A percentile compares a stretch with the other conserved stretches of the same genome.
Evolutionary conservation across 2,797 vertebrate species (phyloP).

Genomic region (Argyrosomus regius): DNA sequence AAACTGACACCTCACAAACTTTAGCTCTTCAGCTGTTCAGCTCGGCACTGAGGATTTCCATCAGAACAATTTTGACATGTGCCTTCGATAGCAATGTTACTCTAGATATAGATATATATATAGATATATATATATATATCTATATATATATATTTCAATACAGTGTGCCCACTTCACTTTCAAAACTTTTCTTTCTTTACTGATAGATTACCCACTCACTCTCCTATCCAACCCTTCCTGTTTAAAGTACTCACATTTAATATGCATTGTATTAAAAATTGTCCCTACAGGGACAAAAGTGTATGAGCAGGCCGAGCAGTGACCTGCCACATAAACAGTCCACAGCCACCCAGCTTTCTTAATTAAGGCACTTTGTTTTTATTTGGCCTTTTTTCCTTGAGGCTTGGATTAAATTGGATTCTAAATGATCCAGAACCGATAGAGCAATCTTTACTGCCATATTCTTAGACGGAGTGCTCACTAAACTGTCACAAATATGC

Average conservation of each 20-base stretch:
- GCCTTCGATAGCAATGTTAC: background rate
- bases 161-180: background rate
- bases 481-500: slow-evolving; percentile 81
- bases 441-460: slow-evolving; percentile 83
- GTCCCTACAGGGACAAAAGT: slow-evolving; percentile 37
- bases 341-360: slow-evolving; percentile 75
- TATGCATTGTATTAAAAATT: slow-evolving; percentile 44
- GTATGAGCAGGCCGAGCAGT: slow-evolving; percentile 27
- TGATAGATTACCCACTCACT: background rate
- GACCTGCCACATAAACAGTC: slow-evolving; percentile 74
- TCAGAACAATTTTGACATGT: slow-evolving; percentile 6
- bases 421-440: slow-evolving; percentile 88
- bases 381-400: slow-evolving; percentile 75
- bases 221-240: slow-evolving; percentile 16
- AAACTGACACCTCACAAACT: slow-evolving; percentile 9
- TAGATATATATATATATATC: no score
- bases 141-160: background rate
- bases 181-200: background rate
- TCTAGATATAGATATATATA: background rate
- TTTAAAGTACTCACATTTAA: slow-evolving; percentile 29
- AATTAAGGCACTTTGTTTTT: slow-evolving; percentile 87
- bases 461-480: slow-evolving; percentile 75
- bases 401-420: slow-evolving; percentile 87
- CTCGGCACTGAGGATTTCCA: slow-evolving; percentile 10
- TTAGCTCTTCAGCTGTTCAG: slow-evolving; percentile 4